These are phyloP conservation scores for Numida meleagris DNA, from an alignment of 2,113 vertebrate genomes.

Conservation along the genomic window DNA sequence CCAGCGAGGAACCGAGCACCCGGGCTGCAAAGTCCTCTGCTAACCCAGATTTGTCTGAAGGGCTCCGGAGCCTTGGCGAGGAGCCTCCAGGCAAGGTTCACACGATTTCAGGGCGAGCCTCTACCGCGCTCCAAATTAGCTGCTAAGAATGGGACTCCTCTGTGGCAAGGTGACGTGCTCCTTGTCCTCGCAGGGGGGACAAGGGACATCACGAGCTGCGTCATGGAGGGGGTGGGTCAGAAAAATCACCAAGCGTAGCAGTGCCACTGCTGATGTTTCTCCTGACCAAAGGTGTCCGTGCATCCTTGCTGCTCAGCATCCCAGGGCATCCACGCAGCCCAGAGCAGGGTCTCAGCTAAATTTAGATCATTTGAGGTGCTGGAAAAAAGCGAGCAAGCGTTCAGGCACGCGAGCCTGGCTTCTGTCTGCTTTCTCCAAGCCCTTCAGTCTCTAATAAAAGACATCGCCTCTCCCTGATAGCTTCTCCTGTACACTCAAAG, in stretches of 20 bases:
- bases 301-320: neutral
- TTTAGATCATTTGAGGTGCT: neutral
- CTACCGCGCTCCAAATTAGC: conserved; percentile 42
- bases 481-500: fast-evolving
- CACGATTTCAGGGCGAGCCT: conserved; percentile 39
- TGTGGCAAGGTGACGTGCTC: conserved; percentile 64
- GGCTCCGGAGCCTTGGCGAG: neutral
- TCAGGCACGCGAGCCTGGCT: neutral
- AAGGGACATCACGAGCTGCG: neutral
- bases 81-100: conserved; percentile 52
- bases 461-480: neutral
- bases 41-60: conserved; percentile 62
- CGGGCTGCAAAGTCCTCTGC: neutral
- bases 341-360: neutral
- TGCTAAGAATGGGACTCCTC: conserved; percentile 68
- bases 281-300: fast-evolving
- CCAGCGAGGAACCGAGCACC: neutral
- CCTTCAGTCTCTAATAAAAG: neutral
- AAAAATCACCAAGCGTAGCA: neutral
- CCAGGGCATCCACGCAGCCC: neutral
- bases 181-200: conserved; percentile 26
- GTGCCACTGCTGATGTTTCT: neutral
- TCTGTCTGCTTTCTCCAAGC: neutral
- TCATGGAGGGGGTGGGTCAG: neutral
- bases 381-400: neutral